Evolutionary conservation across 2,888 invertebrate genomes (phyloP), one percentile per base, ranked within the genome.

Genomic region (Nemoura dubitans): DNA sequence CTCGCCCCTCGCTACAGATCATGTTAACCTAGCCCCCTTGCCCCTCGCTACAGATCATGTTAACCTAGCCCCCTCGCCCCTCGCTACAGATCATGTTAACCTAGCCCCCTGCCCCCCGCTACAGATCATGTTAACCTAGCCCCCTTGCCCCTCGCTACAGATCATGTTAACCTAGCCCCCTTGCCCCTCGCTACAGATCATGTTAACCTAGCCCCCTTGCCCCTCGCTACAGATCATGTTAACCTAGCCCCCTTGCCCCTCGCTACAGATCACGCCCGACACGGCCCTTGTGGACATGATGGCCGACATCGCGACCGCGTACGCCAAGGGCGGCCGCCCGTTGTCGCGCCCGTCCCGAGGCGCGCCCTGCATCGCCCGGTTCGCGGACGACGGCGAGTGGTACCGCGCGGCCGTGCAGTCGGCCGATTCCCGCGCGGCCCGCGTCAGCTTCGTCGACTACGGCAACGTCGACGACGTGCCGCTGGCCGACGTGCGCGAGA

Each of bases 321-420:
- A 91, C 86, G 89, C 89, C 43, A 88, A 85, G n/a, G 90, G 90
- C n/a, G 89, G 89, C 28, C 86, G 88, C 28, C 80, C 91, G 6
- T 86, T 88, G 27, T 36, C 87, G 0, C 88, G 89, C 26, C 88
- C 90, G 0, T 89, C 88, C 80, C 36, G 83, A 10, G 90, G 89
- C 10, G 76, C 85, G 0, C 89, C 89, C n/a, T 92, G 92, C 78
- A 87, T 91, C 10, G 91, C 91, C 81, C 91, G 90, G 78, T 91
- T 91, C 43, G 89, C 90, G 78, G 89, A 88, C 27, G 89, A 89
- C 84, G 87, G 86, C 25, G 43, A 78, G 7, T 89, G 89, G 89
- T 90, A 90, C 86, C 88, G 90, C 77, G 90, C 89, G 27, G 83
- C 87, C 3, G 87, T 89, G 16, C 83, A 86, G 25, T 86, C 85